phyloP scores from a whole-genome alignment of 2,113 vertebrate species.

The Chamaetylas fuelleborni region DNA sequence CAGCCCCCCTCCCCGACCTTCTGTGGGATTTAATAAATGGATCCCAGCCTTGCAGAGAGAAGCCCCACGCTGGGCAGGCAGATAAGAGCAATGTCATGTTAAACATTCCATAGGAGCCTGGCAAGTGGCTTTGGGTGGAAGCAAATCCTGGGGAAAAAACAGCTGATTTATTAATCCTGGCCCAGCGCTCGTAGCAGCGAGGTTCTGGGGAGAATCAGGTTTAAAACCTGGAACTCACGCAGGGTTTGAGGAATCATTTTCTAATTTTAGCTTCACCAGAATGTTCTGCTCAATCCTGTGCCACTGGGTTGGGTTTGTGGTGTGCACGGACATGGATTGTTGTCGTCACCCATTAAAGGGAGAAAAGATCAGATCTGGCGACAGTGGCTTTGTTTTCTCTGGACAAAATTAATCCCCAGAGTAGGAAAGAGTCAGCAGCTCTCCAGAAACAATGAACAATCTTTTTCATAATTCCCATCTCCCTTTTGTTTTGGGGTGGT shows the following conservation, averaged over 20 bases:
- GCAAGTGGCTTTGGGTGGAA: slow-evolving; percentile 2
- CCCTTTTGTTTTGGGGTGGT: background rate
- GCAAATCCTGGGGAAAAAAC: background rate
- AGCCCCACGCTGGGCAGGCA: background rate
- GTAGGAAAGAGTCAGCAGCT: background rate
- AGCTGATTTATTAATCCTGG: slow-evolving; percentile 33
- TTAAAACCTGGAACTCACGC: slow-evolving; percentile 13
- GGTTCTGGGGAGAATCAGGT: background rate
- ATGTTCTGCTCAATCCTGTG: background rate
- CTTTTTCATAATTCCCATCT: background rate
- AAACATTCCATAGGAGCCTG: slow-evolving; percentile 19
- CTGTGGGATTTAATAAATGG: slow-evolving; percentile 16
- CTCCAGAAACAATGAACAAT: background rate
- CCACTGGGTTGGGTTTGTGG: background rate
- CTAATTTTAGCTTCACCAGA: slow-evolving; percentile 24
- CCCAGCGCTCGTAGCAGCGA: background rate
- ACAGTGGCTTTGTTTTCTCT: background rate
- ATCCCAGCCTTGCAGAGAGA: background rate
- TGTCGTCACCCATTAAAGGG: background rate
- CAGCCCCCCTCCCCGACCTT: background rate
- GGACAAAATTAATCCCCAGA: background rate
- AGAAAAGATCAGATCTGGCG: background rate
- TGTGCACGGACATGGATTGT: fast-evolving
- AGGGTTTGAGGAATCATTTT: slow-evolving; percentile 2
- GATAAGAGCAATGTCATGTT: slow-evolving; percentile 23